Conservation (phyloP, 2,888 invertebrate species). For the Orthosia cruda region DNA sequence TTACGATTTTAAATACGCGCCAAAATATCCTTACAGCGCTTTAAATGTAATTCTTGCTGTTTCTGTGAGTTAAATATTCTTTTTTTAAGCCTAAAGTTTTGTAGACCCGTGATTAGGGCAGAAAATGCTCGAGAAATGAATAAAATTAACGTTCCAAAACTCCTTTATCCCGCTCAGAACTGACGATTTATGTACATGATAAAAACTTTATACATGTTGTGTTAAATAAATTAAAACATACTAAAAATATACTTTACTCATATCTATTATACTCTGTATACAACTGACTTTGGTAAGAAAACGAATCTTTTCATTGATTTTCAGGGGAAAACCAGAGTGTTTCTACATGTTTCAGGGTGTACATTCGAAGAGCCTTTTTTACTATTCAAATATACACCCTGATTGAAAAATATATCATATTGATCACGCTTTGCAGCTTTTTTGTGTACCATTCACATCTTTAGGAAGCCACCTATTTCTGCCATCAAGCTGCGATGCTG, state of each 20-base stretch:
- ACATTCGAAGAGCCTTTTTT: background rate
- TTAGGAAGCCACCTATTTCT: background rate
- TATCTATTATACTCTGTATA: background rate
- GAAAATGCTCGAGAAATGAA: too few species aligned
- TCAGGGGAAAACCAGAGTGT: conserved; percentile 1
- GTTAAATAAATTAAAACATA: background rate
- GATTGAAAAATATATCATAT: conserved; percentile 27
- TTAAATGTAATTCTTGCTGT: too few species aligned
- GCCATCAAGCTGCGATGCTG: background rate
- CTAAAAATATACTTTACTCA: background rate
- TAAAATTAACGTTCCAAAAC: too few species aligned
- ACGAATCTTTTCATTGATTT: conserved; percentile 2
- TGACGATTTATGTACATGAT: conserved; percentile 15
- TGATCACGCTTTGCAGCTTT: conserved; percentile 49
- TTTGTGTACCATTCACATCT: conserved; percentile 33
- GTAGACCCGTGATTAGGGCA: too few species aligned
- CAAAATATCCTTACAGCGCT: too few species aligned
- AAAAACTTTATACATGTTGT: conserved; percentile 4
- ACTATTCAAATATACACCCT: conserved; percentile 12
- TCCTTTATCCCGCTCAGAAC: background rate
- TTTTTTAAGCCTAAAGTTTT: too few species aligned
- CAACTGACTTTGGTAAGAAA: background rate
- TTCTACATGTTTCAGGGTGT: conserved; percentile 3
- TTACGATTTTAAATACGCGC: too few species aligned
- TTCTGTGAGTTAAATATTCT: too few species aligned